phyloP scores from a whole-genome alignment of 2,888 invertebrate genomes.

The Nebria salina region DNA sequence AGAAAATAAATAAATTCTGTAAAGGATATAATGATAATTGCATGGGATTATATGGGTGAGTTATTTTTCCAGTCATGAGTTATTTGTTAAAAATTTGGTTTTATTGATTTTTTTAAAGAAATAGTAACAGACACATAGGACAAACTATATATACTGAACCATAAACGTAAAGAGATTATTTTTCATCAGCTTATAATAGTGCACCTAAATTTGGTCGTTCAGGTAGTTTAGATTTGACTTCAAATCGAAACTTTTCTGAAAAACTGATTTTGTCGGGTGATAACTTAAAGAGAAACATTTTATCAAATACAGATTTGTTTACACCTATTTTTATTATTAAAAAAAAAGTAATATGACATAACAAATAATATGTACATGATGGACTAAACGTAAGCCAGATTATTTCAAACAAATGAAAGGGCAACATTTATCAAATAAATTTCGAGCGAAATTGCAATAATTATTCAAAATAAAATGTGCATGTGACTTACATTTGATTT shows the following conservation, averaged over 20 bases:
- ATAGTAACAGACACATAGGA: conserved; percentile 29
- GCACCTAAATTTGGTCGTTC: conserved; percentile 22
- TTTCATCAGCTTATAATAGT: conserved; percentile 25
- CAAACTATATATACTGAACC: conserved; percentile 10
- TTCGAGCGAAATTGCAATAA: neutral
- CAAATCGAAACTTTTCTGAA: neutral
- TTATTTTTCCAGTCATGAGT: neutral
- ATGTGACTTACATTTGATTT: neutral
- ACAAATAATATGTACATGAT: conserved; percentile 27
- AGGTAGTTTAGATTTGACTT: neutral
- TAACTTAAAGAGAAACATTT: conserved; percentile 1
- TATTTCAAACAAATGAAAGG: neutral
- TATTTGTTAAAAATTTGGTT: conserved; percentile 29
- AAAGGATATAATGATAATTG: neutral
- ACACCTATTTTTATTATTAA: conserved; percentile 43
- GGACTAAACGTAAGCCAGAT: neutral
- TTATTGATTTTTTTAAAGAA: conserved; percentile 29
- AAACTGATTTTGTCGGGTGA: neutral
- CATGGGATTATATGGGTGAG: neutral
- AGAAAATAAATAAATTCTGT: neutral
- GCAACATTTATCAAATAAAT: neutral
- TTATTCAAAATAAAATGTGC: neutral
- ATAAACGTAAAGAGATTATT: neutral
- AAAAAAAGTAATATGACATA: conserved; percentile 37
- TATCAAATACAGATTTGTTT: conserved; percentile 31